Evolutionary conservation across 2,888 invertebrate genomes (phyloP).

Genomic region (Candidula unifasciata): DNA sequence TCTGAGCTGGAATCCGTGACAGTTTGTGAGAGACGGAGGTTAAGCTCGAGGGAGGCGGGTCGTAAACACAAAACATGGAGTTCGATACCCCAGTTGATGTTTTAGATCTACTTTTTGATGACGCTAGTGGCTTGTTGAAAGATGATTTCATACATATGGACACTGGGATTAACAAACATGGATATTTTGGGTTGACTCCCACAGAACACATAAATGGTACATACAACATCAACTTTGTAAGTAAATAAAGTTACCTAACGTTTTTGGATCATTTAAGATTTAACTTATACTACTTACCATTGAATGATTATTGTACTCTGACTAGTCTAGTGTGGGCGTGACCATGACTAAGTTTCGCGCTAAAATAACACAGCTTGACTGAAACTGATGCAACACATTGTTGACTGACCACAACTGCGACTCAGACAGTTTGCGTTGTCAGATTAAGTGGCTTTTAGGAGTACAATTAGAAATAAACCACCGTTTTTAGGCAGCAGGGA

Average conservation of each 20-base stretch:
- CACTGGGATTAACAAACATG: conserved; percentile 22
- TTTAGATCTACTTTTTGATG: conserved; percentile 72
- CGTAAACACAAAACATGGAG: conserved; percentile 50
- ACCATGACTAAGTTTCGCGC: too few relatives aligned
- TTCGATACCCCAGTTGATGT: conserved; percentile 57
- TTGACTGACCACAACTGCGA: too few relatives aligned
- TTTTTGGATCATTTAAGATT: background rate
- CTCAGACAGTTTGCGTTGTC: too few relatives aligned
- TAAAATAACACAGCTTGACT: too few relatives aligned
- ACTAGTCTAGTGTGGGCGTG: too few relatives aligned
- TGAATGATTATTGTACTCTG: background rate
- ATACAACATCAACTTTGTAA: conserved; percentile 51
- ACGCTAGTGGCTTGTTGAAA: conserved; percentile 66
- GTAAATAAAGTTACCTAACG: conserved; percentile 24
- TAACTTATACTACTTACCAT: background rate
- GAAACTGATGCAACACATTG: too few relatives aligned
- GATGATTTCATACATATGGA: conserved; percentile 56
- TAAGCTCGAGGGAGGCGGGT: background rate
- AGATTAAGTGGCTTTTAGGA: too few relatives aligned
- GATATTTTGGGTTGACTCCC: background rate
- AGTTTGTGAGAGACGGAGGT: background rate
- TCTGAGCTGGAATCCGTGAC: conserved; percentile 29
- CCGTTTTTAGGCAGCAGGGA: too few relatives aligned
- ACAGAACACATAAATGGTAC: background rate
- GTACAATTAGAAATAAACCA: too few relatives aligned